Base-by-base conservation (phyloP, 2,113 vertebrate genomes). In the Leptobrachium ailaonicum region DNA sequence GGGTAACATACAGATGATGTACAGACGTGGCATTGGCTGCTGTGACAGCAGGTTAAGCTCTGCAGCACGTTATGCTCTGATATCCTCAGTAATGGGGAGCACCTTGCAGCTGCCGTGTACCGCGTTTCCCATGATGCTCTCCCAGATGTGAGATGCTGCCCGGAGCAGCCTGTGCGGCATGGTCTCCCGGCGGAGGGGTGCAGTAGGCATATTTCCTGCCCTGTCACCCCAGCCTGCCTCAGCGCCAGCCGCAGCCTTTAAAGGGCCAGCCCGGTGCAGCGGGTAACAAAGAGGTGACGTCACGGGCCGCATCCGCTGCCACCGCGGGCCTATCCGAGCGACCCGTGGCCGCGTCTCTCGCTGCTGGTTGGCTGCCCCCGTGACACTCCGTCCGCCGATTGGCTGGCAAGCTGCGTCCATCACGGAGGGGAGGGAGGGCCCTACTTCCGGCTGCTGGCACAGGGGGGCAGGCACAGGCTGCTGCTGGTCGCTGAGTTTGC, bases 241-340 rank as follows among this genome's bases (percentile, higher is more conserved):
- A 20, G 62, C 62, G 4, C 62, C 4, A 64, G 9, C 62, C 14
- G 62, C 62, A 20, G 14, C n/a, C 62, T 64, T 64, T 64, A 64
- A 64, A 64, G 14, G 62, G 62, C 62, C 62, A 64, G 62, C 62
- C 62, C 20, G 62, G 62, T 40, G n/a, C 13, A 64, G 62, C 62
- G 62, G n/a, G 62, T 64, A 64, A 64, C 62, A 64, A 64, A 64
- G 62, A 64, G 62, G 62, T 64, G 62, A 64, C 62, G 62, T 64
- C 62, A 64, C 62, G 62, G 13, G 9, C 32, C 62, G 62, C 62
- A 64, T 64, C 62, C 62, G 62, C 62, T 64, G 3, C 62, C 62
- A 7, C 62, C 4, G 62, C 4, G 2, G 62, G 4, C 62, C 62
- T 32, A 64, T 64, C 62, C 62, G 20, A 5, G 14, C 9, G 5